phyloP scores from a whole-genome alignment of 2,113 vertebrate genomes.

The Vombatus ursinus region DNA sequence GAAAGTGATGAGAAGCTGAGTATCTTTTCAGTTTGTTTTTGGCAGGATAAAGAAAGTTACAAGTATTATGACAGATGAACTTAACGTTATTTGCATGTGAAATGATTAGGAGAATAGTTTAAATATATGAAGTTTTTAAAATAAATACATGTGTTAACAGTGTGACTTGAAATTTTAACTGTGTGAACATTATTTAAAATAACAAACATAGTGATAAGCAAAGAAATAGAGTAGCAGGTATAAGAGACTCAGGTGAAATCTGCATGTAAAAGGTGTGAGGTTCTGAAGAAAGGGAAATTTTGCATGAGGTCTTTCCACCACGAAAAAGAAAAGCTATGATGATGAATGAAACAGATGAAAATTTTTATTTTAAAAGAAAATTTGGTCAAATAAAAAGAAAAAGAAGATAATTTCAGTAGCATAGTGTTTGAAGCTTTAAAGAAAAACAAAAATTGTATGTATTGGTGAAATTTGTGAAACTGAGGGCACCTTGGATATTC shows the following conservation, averaged over 20 bases:
- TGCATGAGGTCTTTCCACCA: background rate
- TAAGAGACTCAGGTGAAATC: background rate
- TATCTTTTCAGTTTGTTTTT: background rate
- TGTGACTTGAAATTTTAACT: background rate
- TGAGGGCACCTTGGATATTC: background rate
- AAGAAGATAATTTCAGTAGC: slow-evolving; percentile 34
- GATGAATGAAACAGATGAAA: slow-evolving; percentile 27
- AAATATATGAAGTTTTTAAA: background rate
- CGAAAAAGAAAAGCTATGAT: background rate
- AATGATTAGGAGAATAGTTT: slow-evolving; percentile 1
- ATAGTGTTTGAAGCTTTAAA: slow-evolving; percentile 15
- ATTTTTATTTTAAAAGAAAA: slow-evolving; percentile 26
- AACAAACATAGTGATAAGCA: background rate
- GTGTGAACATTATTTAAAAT: slow-evolving; percentile 9
- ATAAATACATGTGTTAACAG: background rate
- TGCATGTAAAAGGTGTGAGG: background rate
- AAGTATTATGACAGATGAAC: slow-evolving; percentile 17
- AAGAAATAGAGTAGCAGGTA: background rate
- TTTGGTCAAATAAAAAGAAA: background rate
- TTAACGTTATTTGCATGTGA: slow-evolving; percentile 29
- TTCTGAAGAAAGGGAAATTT: background rate
- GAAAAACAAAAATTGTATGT: slow-evolving; percentile 23
- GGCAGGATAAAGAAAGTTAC: background rate
- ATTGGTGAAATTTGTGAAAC: background rate
- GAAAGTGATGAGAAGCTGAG: background rate